Conservation (phyloP, 2,888 invertebrate species). For the Eupeodes latifasciatus region DNA sequence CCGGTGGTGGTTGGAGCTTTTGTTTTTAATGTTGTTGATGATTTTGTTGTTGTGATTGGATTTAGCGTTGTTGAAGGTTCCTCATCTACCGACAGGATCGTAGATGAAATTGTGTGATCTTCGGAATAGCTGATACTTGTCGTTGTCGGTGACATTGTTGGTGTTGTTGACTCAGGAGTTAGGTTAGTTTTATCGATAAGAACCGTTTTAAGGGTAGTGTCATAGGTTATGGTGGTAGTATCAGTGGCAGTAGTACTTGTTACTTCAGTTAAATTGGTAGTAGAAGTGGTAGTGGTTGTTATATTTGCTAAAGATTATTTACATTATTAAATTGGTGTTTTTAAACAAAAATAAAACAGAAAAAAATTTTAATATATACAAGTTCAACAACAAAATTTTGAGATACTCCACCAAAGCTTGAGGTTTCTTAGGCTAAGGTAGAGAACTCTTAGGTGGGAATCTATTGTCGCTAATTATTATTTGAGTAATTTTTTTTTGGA, state of each 20-base stretch:
- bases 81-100: constrained; percentile 41
- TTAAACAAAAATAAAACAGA: constrained; percentile 24
- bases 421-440: constrained; percentile 54
- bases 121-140: constrained; percentile 58
- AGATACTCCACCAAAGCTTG: constrained; percentile 67
- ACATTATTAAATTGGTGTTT: constrained; percentile 77
- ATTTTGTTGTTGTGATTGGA: constrained; percentile 69
- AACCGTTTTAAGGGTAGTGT: constrained; percentile 76
- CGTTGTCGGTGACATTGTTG: constrained; percentile 76
- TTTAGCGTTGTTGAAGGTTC: constrained; percentile 39
- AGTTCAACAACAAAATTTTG: constrained; percentile 47
- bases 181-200: constrained; percentile 76
- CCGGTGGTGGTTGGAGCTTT: neutral
- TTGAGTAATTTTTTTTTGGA: neutral
- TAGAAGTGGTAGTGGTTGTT: constrained; percentile 81
- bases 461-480: constrained; percentile 79
- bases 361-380: constrained; percentile 52
- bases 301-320: constrained; percentile 84
- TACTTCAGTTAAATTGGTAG: constrained; percentile 78
- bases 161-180: constrained; percentile 74
- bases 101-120: constrained; percentile 55
- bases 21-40: constrained; percentile 44
- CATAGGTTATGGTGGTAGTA: constrained; percentile 80
- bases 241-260: constrained; percentile 80
- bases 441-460: constrained; percentile 37